Conservation (phyloP, 1,140 invertebrate species). For the Drosophila ficusphila region DNA sequence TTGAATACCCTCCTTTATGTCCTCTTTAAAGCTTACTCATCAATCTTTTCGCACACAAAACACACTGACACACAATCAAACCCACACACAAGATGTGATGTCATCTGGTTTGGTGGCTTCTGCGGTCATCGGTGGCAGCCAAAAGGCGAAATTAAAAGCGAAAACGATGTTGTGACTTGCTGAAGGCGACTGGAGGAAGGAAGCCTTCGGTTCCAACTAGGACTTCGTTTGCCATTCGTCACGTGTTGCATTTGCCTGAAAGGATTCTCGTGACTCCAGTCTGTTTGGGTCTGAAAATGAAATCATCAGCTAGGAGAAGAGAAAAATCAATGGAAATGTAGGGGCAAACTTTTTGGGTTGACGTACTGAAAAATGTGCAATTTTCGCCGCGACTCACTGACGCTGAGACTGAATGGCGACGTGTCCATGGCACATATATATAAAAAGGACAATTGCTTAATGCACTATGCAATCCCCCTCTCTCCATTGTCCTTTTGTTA, state of each 20-base stretch:
- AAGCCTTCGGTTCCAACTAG: conserved; percentile 4
- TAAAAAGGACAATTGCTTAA: conserved; percentile 54
- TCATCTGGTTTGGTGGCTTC: conserved; percentile 58
- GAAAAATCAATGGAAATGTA: conserved; percentile 69
- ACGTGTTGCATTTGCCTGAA: conserved; percentile 60
- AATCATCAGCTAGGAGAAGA: conserved; percentile 48
- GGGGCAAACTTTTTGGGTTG: conserved; percentile 30
- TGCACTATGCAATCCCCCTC: conserved; percentile 31
- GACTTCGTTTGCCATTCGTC: conserved; percentile 37
- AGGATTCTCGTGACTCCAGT: conserved; percentile 18
- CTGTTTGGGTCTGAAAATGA: conserved; percentile 41
- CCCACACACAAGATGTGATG: conserved; percentile 67
- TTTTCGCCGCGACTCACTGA: conserved; percentile 58
- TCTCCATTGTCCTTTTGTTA: conserved; percentile 30
- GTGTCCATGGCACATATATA: conserved; percentile 34
- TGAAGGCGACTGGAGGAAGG: conserved; percentile 31
- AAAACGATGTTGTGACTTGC: conserved; percentile 59
- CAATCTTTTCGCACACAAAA: conserved; percentile 16
- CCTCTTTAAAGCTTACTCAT: conserved; percentile 36
- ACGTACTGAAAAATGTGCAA: conserved; percentile 55
- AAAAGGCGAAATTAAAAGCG: conserved; percentile 58
- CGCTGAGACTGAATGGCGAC: conserved; percentile 54
- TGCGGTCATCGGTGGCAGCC: conserved; percentile 29
- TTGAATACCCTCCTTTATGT: not conserved
- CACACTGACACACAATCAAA: conserved; percentile 33